Conservation (phyloP, 2,113 vertebrate species). For the human (Homo sapiens) region GRCh38 chr3:18091501-18092000, state of each 20-base stretch:
- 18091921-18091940: slow-evolving; percentile 24
- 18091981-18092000: neutral
- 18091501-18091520: slow-evolving; percentile 42
- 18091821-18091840: neutral
- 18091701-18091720: neutral
- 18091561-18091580: neutral
- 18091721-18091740: neutral
- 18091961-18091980: neutral
- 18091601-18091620: neutral
- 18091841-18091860: neutral
- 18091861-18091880: neutral
- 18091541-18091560: neutral
- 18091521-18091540: slow-evolving; percentile 41
- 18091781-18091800: neutral
- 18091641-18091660: neutral
- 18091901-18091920: neutral
- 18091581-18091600: neutral
- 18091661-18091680: neutral
- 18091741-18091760: neutral
- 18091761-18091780: neutral
- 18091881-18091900: neutral
- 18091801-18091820: neutral
- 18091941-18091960: neutral
- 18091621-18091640: neutral
- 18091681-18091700: neutral